These are phyloP conservation scores for Atta cephalotes DNA, from an alignment of 1,140 invertebrate species.

Conservation along the genomic window DNA sequence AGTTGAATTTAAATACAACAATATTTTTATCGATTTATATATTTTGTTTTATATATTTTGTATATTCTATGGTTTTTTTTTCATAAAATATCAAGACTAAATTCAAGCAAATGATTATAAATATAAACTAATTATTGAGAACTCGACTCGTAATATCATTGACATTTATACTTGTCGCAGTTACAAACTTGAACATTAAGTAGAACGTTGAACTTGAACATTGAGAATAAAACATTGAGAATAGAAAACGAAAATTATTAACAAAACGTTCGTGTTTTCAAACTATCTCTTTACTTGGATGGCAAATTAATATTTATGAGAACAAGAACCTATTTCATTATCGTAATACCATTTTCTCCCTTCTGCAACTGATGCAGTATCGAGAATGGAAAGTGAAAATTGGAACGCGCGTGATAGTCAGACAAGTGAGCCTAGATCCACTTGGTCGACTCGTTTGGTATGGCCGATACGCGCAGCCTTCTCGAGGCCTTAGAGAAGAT, in stretches of 20 bases:
- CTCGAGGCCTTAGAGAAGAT: constrained; percentile 59
- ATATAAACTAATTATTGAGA: neutral
- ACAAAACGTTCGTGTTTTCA: neutral
- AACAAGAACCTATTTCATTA: neutral
- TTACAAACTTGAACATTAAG: neutral
- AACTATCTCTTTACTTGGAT: neutral
- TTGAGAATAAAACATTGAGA: neutral
- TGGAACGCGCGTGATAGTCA: constrained; percentile 74
- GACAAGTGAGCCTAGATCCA: constrained; percentile 69
- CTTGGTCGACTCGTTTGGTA: constrained; percentile 69
- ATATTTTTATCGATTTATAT: too few species aligned
- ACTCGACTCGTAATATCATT: neutral
- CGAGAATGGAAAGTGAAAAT: constrained; percentile 85
- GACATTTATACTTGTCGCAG: neutral
- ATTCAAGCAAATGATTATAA: neutral
- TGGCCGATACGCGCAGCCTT: constrained; percentile 3
- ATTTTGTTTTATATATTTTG: too few species aligned
- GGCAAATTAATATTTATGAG: neutral
- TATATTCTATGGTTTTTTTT: too few species aligned
- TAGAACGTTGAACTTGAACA: neutral
- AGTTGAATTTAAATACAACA: neutral
- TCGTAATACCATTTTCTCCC: neutral
- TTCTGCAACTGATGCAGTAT: constrained; percentile 36
- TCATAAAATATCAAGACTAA: neutral
- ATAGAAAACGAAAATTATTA: neutral